Percentiles rank a stretch among this genome's conserved stretches.
phyloP scores from a whole-genome alignment of 2,113 vertebrate genomes.

The Panthera tigris region DNA sequence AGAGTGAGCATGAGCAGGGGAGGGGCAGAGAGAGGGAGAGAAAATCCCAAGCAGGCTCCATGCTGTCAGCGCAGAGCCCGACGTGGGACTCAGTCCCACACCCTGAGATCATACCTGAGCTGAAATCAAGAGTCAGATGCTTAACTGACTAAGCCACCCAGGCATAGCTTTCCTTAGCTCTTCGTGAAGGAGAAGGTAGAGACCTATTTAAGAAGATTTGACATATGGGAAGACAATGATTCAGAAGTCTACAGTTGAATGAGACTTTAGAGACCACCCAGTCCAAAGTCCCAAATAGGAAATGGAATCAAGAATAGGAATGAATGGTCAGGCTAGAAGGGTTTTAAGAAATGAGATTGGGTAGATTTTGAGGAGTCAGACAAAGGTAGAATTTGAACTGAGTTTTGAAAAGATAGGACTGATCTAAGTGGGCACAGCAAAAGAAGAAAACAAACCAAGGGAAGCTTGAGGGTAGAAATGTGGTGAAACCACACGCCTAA shows the following conservation, averaged over 20 bases:
- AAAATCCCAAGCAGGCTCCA: too few species aligned
- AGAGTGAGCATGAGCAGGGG: too few species aligned
- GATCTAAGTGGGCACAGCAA: not conserved
- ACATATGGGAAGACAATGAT: not conserved
- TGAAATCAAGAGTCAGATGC: too few species aligned
- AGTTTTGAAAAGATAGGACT: not conserved
- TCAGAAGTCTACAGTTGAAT: not conserved
- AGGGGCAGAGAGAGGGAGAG: too few species aligned
- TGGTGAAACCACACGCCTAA: not conserved
- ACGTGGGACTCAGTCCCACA: too few species aligned
- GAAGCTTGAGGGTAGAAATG: not conserved
- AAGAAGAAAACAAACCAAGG: not conserved
- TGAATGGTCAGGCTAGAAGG: not conserved
- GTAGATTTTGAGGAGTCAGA: not conserved
- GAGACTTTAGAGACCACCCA: not conserved
- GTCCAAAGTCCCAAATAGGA: not conserved
- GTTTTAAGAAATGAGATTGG: conserved; percentile 22
- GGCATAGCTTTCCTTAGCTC: not conserved
- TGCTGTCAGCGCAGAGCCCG: too few species aligned
- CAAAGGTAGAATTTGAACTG: not conserved
- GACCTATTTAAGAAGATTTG: not conserved
- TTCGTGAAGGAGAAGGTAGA: not conserved
- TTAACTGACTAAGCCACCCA: too few species aligned
- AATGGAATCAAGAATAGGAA: not conserved
- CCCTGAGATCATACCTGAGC: too few species aligned